These are phyloP conservation scores for Nannobrachium achirus DNA, from an alignment of 2,113 vertebrate genomes.

Conservation along the genomic window DNA sequence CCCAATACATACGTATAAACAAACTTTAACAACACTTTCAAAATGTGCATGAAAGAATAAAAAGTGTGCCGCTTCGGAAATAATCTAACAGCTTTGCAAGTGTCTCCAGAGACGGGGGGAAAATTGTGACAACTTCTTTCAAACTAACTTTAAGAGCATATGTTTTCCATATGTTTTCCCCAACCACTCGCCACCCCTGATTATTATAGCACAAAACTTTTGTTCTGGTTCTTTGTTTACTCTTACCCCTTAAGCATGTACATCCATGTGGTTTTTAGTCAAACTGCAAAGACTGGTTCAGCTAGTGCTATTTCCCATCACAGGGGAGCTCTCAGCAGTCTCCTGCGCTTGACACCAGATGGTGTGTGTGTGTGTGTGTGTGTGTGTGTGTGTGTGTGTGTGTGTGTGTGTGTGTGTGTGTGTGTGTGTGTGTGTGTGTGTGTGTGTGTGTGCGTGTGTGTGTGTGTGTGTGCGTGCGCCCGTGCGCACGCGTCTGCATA, in stretches of 20 bases:
- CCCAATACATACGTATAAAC: constrained; percentile 7
- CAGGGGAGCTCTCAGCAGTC: constrained; percentile 23
- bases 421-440: not conserved
- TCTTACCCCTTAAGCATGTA: constrained; percentile 44
- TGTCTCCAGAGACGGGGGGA: too few relatives aligned
- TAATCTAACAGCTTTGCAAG: constrained; percentile 32
- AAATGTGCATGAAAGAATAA: too few relatives aligned
- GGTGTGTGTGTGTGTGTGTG: constrained; percentile 29
- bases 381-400: not conserved
- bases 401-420: not conserved
- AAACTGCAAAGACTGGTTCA: constrained; percentile 48
- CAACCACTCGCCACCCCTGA: constrained; percentile 19
- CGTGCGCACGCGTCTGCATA: not conserved
- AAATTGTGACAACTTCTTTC: too few relatives aligned
- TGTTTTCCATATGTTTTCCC: constrained; percentile 56
- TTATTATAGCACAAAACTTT: constrained; percentile 39
- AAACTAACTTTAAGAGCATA: not conserved
- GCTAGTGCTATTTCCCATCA: constrained; percentile 44
- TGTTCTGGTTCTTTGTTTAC: constrained; percentile 48
- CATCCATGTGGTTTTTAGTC: constrained; percentile 35
- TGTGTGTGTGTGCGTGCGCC: not conserved
- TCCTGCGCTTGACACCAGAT: constrained; percentile 51
- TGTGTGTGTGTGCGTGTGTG: constrained; percentile 1
- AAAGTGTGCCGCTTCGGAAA: constrained; percentile 38
- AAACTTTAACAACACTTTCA: too few relatives aligned